phyloP scores from a whole-genome alignment of 2,888 invertebrate genomes.

The Branchellion lobata region DNA sequence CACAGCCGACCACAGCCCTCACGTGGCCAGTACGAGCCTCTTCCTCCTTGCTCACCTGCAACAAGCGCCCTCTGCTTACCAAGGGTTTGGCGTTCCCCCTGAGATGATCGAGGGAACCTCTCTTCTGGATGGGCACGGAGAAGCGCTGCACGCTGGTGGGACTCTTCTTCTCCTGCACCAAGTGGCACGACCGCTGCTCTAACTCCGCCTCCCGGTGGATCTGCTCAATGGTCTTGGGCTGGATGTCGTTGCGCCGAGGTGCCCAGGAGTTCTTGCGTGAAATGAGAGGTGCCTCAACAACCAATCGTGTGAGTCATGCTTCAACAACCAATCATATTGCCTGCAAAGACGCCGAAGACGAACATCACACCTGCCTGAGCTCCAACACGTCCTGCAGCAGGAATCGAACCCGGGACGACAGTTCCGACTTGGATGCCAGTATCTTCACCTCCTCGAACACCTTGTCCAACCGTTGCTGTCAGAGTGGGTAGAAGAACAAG shows the following conservation, averaged over 20 bases:
- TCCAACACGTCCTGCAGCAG: conserved; percentile 91
- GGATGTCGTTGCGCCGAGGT: conserved; percentile 79
- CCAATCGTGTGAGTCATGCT: too few species aligned
- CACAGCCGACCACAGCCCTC: too few species aligned
- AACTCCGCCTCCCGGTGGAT: conserved; percentile 84
- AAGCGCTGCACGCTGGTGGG: background rate
- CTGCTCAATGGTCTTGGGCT: conserved; percentile 91
- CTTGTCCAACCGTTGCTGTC: conserved; percentile 58
- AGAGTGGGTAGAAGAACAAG: too few species aligned
- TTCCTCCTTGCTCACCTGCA: too few species aligned
- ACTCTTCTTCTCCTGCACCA: conserved; percentile 26
- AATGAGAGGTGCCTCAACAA: too few species aligned
- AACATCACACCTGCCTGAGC: conserved; percentile 66
- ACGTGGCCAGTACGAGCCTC: too few species aligned
- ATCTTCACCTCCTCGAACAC: conserved; percentile 64
- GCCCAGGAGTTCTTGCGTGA: conserved; percentile 77
- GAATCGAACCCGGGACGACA: conserved; percentile 66
- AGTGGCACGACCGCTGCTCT: conserved; percentile 65
- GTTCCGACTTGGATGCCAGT: conserved; percentile 68
- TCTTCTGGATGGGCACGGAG: background rate
- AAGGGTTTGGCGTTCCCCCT: background rate
- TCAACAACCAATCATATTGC: background rate
- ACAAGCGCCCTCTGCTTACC: background rate
- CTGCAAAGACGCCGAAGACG: background rate
- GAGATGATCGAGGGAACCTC: background rate